Conservation (phyloP, 1,140 invertebrate species). For the Drosophila quadrilineata region DNA sequence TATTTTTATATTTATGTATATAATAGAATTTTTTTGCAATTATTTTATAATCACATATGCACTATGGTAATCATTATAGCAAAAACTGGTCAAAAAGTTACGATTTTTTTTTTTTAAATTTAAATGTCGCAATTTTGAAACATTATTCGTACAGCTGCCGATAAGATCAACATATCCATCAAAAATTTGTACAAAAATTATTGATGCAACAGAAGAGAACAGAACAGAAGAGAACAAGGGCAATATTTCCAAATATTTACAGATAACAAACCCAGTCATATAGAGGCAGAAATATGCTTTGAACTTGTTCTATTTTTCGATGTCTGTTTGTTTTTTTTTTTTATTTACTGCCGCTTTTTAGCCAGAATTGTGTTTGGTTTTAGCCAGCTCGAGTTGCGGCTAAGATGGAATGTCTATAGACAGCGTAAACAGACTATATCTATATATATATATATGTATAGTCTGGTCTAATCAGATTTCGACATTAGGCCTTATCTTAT, state of each 20-base stretch:
- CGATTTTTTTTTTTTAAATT: no score
- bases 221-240: no score
- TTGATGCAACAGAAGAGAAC: slow-evolving; percentile 33
- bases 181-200: slow-evolving; percentile 17
- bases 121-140: slow-evolving; percentile 25
- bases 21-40: no score
- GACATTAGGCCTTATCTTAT: slow-evolving; percentile 40
- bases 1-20: no score
- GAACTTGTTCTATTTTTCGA: slow-evolving; percentile 42
- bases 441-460: not conserved
- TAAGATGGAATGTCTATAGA: not conserved
- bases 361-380: not conserved
- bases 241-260: slow-evolving; percentile 44
- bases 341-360: slow-evolving; percentile 4
- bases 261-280: no score
- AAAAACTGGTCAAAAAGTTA: no score
- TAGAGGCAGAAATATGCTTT: slow-evolving; percentile 35
- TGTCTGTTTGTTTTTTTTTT: slow-evolving; percentile 19
- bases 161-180: slow-evolving; percentile 35
- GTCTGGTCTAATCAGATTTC: slow-evolving; percentile 19
- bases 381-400: no score
- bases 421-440: not conserved
- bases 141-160: slow-evolving; percentile 30
- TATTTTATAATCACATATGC: no score
- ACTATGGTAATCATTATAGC: no score